phyloP scores from a whole-genome alignment of 2,113 vertebrate genomes.

The Forbesichthys agassizii region DNA sequence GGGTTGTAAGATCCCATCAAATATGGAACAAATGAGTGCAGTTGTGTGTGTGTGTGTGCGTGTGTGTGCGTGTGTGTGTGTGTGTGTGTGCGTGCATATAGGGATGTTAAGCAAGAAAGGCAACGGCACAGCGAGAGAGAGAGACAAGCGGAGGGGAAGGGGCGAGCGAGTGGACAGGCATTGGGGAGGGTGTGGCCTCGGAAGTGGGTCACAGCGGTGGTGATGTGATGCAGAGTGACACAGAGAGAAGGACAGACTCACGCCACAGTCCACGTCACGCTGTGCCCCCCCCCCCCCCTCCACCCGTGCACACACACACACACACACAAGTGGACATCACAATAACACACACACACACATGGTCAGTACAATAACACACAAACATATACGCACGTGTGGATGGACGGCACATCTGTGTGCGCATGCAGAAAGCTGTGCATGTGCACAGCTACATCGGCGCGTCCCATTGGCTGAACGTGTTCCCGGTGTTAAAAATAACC shows the following conservation, averaged over 20 bases:
- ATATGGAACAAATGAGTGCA: neutral
- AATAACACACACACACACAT: neutral
- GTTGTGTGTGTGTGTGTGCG: neutral
- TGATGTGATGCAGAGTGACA: conserved; percentile 71
- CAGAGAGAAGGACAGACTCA: conserved; percentile 42
- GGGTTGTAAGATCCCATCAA: too few relatives aligned
- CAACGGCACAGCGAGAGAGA: conserved; percentile 13
- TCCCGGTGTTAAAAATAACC: conserved; percentile 37
- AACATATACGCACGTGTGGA: neutral
- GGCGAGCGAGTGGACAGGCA: conserved; percentile 31
- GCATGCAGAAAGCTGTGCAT: too few relatives aligned
- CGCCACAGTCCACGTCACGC: conserved; percentile 50
- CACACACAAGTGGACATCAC: neutral
- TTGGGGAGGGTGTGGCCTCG: conserved; percentile 15
- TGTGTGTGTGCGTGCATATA: neutral
- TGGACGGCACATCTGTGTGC: too few relatives aligned
- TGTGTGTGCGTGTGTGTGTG: neutral
- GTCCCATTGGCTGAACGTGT: conserved; percentile 30
- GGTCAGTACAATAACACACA: neutral
- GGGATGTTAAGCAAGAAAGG: conserved; percentile 1
- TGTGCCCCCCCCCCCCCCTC: neutral
- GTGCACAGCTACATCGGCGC: conserved; percentile 18
- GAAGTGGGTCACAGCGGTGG: conserved; percentile 73
- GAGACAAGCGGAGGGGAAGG: conserved; percentile 18
- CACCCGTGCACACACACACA: conserved; percentile 5